Base-by-base conservation (phyloP, 2,888 invertebrate genomes). In the Gandaritis pyraliata region DNA sequence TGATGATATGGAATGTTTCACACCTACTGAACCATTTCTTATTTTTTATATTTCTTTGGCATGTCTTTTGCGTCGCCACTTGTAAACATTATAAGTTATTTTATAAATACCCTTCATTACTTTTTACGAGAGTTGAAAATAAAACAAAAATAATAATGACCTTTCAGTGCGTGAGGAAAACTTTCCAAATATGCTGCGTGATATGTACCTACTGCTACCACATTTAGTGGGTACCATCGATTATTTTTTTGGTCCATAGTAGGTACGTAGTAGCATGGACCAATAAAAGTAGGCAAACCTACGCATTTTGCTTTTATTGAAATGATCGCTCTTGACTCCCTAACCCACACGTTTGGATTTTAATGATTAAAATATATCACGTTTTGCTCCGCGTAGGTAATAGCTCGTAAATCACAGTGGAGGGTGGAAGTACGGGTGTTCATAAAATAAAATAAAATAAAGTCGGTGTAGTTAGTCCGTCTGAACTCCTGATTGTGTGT, bases 371-470 rank as follows among this genome's bases (percentile, higher is more conserved):
- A 52, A 61, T 48, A 53, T 46, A 58, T 62, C 23, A 58, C 50
- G 54, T 58, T 50, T 60, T 38, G 45, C 62, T 54, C 36, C 36
- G 10, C 45, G 62, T 53, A 49, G 53, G 53, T 50, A 54, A 64
- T 45, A 61, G 33, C 51, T 55, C 61, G 18, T 65, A 61, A 61
- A 65, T 65, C 61, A 41, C 48, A 30, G 51, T 12, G 11, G 16
- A 41, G 41, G 43, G 10, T 16, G 10, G 16, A 16, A 16, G 63
- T 47, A 43, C 61, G 51, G 51, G 41, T 41, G 39, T 33, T 39
- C 50, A 36, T 52, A 49, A 33, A 51, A 36, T 64, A 53, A 39
- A 43, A 33, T 10, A 33, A 33, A 29, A 29, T 29, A 29, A n/a
- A n/a, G n/a, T n/a, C n/a, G 1, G 2, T 2, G 0, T 49, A 50